Evolutionary conservation across 2,797 vertebrate genomes (phyloP).

Genomic region (Pagetopsis macropterus): DNA sequence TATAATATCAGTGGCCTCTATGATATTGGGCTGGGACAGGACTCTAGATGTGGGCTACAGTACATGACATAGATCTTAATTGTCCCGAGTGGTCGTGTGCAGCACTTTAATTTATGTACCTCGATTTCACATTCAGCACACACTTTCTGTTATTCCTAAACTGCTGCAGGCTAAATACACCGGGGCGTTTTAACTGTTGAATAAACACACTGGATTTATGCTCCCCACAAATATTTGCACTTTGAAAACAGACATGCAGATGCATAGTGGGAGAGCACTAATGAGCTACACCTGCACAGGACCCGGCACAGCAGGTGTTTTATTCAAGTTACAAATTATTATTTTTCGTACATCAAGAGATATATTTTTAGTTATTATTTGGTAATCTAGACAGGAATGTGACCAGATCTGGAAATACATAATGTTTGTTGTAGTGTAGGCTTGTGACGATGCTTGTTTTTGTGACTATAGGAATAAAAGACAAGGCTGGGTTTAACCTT

Average conservation of each 20-base stretch:
- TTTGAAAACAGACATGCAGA: constrained; percentile 63
- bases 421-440: constrained; percentile 2
- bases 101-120: constrained; percentile 38
- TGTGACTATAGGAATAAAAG: constrained; percentile 13
- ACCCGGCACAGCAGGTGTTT: constrained; percentile 28
- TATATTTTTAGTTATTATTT: neutral
- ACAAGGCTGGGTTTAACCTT: constrained; percentile 13
- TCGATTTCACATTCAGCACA: constrained; percentile 30
- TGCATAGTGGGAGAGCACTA: constrained; percentile 47
- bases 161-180: constrained; percentile 43
- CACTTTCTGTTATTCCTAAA: constrained; percentile 32
- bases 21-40: constrained; percentile 51
- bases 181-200: constrained; percentile 30
- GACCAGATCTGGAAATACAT: neutral
- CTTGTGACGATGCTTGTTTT: constrained; percentile 12
- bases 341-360: neutral
- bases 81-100: constrained; percentile 45
- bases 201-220: constrained; percentile 38
- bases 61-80: constrained; percentile 54
- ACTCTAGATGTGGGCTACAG: constrained; percentile 28
- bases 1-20: constrained; percentile 56
- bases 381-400: neutral
- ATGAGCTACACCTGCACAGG: constrained; percentile 52
- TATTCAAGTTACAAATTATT: constrained; percentile 3
- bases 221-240: constrained; percentile 65